Base-by-base conservation (phyloP, 2,888 invertebrate genomes). In the Thecophora atra region DNA sequence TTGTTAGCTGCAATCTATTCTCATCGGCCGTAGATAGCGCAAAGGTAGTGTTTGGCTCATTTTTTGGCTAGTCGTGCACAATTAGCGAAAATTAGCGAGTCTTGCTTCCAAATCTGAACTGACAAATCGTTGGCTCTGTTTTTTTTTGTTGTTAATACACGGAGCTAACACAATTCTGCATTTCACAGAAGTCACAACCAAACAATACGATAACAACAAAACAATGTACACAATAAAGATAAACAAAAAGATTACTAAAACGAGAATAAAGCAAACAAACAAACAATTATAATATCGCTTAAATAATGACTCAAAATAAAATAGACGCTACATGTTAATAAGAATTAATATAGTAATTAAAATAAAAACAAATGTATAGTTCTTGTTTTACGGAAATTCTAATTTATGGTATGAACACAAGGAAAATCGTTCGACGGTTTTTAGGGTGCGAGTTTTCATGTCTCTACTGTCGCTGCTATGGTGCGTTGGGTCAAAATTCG, bases 41-140 rank as follows among this genome's bases (percentile, higher is more conserved):
- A 78, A 98, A 90, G n/a, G n/a, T n/a, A n/a, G 75, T 94, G 92
- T 84, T 98, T 98, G 74, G 98, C 94, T 86, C 97, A 97, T 71
- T 98, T 94, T 85, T 96, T 96, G 42, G 96, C 95, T 78, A 95
- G 90, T n/a, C n/a, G n/a, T n/a, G n/a, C n/a, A n/a, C n/a, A n/a
- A n/a, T n/a, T n/a, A n/a, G n/a, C n/a, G n/a, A n/a, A n/a, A n/a
- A n/a, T n/a, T n/a, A n/a, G 89, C 26, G 97, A 97, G 85, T 97
- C 97, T 88, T 98, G 97, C 88, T 97, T 97, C 97, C 97, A 97
- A 75, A 97, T 97, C 82, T 82, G 74, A 44, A 64, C 60, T 60
- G 42, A 52, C n/a, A 62, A 37, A 37, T 70, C 54, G 44, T 56
- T 54, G 19, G 60, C 58, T 70, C 15, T 60, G n/a, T 68, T 69